Percentiles rank a stretch among this genome's conserved stretches.
Conservation (phyloP, 2,113 vertebrate genomes). For the Alces alces region DNA sequence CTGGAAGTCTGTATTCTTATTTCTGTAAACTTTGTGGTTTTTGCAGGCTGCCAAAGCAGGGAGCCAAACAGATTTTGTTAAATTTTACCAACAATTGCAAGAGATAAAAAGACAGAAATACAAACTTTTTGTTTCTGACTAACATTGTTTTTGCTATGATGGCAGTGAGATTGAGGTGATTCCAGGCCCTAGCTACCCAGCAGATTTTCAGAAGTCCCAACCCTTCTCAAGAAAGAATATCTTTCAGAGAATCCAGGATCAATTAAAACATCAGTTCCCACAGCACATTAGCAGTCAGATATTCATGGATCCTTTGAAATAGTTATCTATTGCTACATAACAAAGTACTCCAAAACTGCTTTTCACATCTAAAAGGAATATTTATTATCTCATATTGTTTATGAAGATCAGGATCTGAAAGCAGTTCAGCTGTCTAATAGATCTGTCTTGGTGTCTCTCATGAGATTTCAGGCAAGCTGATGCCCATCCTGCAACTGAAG, state of each 20-base stretch:
- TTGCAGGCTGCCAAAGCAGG: background rate
- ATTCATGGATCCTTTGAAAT: background rate
- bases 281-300: background rate
- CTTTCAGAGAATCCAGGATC: background rate
- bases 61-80: background rate
- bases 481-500: background rate
- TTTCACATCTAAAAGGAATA: background rate
- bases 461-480: background rate
- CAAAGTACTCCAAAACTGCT: background rate
- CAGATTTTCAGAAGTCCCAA: background rate
- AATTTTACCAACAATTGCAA: background rate
- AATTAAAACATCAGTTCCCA: background rate
- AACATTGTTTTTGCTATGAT: background rate
- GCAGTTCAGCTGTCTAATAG: background rate
- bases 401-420: background rate
- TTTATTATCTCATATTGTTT: background rate
- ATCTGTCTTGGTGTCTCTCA: background rate
- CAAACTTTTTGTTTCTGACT: background rate
- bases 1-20: background rate
- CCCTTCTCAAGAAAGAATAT: background rate
- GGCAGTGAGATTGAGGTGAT: background rate
- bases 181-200: background rate
- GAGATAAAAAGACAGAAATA: background rate
- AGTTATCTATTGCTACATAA: background rate
- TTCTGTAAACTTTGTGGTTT: background rate